Evolutionary conservation across 2,113 vertebrate genomes (phyloP).

Genomic region (Nyctereutes procyonoides): DNA sequence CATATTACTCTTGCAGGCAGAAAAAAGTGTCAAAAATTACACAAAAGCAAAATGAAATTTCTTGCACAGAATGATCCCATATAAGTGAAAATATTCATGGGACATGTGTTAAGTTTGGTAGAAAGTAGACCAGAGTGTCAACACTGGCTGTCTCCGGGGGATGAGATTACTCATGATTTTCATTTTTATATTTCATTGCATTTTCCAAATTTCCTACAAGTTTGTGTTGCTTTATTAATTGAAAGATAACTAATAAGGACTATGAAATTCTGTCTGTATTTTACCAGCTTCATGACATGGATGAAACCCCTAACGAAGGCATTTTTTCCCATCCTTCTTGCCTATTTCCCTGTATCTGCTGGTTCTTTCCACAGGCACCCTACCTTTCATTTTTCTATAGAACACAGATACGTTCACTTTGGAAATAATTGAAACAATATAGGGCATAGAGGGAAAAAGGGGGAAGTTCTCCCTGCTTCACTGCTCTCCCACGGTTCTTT

Average conservation of each 20-base stretch:
- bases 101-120: background rate
- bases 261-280: slow-evolving; percentile 8
- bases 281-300: background rate
- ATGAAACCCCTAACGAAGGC: background rate
- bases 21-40: slow-evolving; percentile 49
- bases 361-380: background rate
- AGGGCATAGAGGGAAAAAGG: background rate
- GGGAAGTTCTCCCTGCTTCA: background rate
- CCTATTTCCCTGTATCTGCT: background rate
- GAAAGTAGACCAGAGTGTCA: background rate
- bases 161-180: background rate
- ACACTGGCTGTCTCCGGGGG: background rate
- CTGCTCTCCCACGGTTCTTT: background rate
- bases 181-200: slow-evolving; percentile 27
- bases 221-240: slow-evolving; percentile 16
- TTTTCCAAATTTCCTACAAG: background rate
- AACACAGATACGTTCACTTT: background rate
- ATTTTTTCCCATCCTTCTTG: background rate
- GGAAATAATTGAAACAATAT: background rate
- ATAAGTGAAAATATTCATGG: background rate
- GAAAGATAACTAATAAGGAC: background rate
- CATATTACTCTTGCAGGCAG: background rate
- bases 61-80: background rate
- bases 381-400: slow-evolving; percentile 26
- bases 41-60: slow-evolving; percentile 40